phyloP scores from a whole-genome alignment of 2,113 vertebrate species.

The Clinocottus analis region DNA sequence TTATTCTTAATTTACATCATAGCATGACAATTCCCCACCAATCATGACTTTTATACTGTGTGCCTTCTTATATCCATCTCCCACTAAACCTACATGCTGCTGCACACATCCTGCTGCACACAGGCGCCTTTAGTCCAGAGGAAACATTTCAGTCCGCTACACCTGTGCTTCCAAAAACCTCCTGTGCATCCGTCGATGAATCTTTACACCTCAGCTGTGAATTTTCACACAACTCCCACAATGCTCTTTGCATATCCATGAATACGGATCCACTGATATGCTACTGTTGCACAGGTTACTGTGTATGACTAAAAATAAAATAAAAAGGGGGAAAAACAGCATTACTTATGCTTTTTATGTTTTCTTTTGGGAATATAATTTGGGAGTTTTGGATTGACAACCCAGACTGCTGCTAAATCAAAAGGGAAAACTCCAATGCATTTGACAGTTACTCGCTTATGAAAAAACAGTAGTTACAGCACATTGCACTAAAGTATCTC shows the following conservation, averaged over 20 bases:
- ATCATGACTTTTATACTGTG: background rate
- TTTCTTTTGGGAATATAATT: slow-evolving; percentile 29
- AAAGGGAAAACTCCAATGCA: background rate
- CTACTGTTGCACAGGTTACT: background rate
- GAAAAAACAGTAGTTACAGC: slow-evolving; percentile 8
- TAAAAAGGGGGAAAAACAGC: background rate
- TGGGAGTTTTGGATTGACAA: background rate
- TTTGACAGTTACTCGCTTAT: slow-evolving; percentile 24
- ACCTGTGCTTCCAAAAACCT: slow-evolving; percentile 17
- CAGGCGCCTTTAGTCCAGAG: background rate
- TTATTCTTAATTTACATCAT: background rate
- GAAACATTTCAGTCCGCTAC: background rate
- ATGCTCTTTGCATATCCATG: slow-evolving; percentile 28
- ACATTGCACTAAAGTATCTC: slow-evolving; percentile 13
- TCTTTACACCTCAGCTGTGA: slow-evolving; percentile 31
- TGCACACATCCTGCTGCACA: background rate
- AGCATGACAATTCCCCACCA: background rate
- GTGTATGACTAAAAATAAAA: too few species aligned
- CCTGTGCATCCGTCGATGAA: background rate
- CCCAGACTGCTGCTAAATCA: background rate
- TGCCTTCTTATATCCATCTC: background rate
- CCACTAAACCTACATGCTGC: background rate
- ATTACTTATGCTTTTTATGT: slow-evolving; percentile 25
- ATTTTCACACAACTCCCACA: slow-evolving; percentile 36
- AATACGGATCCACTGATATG: background rate